phyloP scores from a whole-genome alignment of 1,140 invertebrate genomes.

The Bombus pyrosoma region DNA sequence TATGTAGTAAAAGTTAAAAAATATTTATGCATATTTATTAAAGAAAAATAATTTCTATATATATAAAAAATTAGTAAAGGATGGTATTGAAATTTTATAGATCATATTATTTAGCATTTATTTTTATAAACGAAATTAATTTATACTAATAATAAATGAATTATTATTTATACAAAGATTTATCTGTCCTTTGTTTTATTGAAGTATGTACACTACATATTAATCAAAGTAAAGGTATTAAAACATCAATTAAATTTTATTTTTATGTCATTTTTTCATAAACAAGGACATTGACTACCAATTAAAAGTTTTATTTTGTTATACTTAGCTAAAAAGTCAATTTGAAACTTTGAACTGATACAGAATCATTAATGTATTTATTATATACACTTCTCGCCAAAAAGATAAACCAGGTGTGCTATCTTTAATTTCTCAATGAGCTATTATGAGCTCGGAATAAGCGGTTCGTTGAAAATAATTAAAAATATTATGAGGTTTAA shows the following conservation, averaged over 20 bases:
- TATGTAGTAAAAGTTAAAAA: neutral
- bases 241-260: conserved; percentile 9
- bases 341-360: neutral
- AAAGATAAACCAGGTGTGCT: no score
- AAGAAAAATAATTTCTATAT: neutral
- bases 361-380: neutral
- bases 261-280: neutral
- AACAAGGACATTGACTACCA: conserved; percentile 9
- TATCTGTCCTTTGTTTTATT: neutral
- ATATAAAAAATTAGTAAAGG: neutral
- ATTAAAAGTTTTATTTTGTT: conserved; percentile 18
- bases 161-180: neutral
- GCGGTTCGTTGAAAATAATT: no score
- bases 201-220: neutral
- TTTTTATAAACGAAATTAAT: neutral
- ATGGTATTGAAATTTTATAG: conserved; percentile 13
- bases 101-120: neutral
- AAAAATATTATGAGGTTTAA: no score
- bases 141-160: neutral
- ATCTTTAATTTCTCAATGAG: no score
- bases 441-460: no score
- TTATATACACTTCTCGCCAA: neutral
- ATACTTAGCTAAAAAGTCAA: conserved; percentile 6
- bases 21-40: neutral
- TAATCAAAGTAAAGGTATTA: neutral